These are phyloP conservation scores for Neotoxoptera formosana DNA, from an alignment of 1,140 invertebrate genomes.

Conservation along the genomic window DNA sequence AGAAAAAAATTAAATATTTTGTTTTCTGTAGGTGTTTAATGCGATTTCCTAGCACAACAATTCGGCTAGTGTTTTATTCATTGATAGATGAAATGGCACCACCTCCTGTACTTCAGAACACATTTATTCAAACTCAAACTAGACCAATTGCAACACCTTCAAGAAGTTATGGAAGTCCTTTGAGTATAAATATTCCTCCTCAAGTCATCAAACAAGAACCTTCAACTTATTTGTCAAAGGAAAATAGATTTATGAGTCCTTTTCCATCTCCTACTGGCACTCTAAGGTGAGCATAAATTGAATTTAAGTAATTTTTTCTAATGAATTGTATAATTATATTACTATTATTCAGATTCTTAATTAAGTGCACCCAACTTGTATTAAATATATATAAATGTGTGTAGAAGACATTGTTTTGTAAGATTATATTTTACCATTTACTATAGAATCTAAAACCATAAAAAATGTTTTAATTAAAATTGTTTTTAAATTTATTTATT, in stretches of 20 bases:
- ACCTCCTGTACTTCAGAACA: constrained; percentile 45
- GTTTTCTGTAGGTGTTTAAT: constrained; percentile 83
- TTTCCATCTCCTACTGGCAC: constrained; percentile 90
- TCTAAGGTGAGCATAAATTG: constrained; percentile 68
- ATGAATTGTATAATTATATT: not conserved
- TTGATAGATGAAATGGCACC: constrained; percentile 75
- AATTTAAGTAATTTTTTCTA: not conserved
- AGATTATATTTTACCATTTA: not conserved
- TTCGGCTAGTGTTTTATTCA: constrained; percentile 92
- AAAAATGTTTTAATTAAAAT: too few relatives aligned
- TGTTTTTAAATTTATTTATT: too few relatives aligned
- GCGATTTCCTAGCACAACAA: constrained; percentile 96
- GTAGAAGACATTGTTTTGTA: not conserved
- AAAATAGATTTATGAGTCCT: constrained; percentile 70
- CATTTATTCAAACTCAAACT: constrained; percentile 52
- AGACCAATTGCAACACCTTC: constrained; percentile 45
- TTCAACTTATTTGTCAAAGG: constrained; percentile 45
- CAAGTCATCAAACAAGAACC: constrained; percentile 53
- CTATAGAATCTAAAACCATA: not conserved
- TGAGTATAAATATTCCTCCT: constrained; percentile 53
- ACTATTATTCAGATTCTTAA: not conserved
- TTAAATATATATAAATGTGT: not conserved
- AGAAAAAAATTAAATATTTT: constrained; percentile 18
- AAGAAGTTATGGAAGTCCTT: constrained; percentile 19
- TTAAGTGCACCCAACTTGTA: not conserved